Evolutionary conservation across 1,140 invertebrate species (phyloP), one percentile per base, ranked within the genome.

Genomic region (Lanistes nyassanus): DNA sequence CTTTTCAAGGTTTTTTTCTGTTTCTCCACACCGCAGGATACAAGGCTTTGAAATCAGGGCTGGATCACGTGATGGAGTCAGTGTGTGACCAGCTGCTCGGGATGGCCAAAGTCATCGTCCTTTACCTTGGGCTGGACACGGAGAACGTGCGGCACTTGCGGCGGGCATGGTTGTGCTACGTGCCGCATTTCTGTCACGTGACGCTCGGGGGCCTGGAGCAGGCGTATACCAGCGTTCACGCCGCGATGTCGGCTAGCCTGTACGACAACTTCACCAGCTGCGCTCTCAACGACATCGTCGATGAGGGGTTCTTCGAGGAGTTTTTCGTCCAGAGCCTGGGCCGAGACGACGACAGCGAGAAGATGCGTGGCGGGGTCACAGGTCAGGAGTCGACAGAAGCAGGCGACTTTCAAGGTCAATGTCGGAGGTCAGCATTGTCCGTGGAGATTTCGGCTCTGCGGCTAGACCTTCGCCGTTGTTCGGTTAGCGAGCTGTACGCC

Each of bases 401-500:
- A 47, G 42, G 5, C 5, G 42, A 47, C 42, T 16, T 16, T 16
- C 9, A 1, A 16, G 5, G 42, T 47, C 42, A 47, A 6, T 47
- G 42, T n/a, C 31, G 51, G 67, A 7, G 23, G n/a, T 6, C 19
- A 34, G 16, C n/a, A n/a, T 6, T 0, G 34, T 26, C 60, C 42
- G 29, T 2, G 37, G 3, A 29, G 3, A 29, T 47, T 26, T 74
- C 71, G 1, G 47, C 37, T 19, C 47, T 69, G n/a, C 56, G 64
- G 36, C 23, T 77, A 21, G 76, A 77, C 37, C 72, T 77, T 19
- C 51, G 55, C 53, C 37, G 56, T 39, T 77, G 71, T 34, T 67
- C 76, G 0, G 36, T 74, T 53, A 56, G 56, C 13, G 70, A 77
- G 16, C 65, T 77, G 11, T 77, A 77, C 39, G 53, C 51, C 16